Evolutionary conservation across 2,113 vertebrate genomes (phyloP), one percentile per base, ranked within the genome.

Genomic region (Geococcyx californianus): DNA sequence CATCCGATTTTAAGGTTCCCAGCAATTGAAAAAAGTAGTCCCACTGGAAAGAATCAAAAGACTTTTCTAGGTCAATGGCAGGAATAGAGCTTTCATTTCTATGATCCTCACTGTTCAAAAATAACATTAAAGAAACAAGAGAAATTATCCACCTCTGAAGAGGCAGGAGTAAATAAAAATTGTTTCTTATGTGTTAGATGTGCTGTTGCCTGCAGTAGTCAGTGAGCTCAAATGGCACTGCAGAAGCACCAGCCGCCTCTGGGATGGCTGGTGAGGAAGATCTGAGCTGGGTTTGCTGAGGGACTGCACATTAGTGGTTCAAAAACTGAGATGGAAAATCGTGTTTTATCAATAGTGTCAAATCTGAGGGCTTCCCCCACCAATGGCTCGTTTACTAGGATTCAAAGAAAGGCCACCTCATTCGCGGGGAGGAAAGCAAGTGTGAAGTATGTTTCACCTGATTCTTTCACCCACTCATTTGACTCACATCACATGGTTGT

Each of bases 21-120:
- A 84, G 64, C 66, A 82, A 83, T 0, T 82, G 60, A 56, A 91
- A 87, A 84, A 89, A 84, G 31, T 70, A 81, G 85, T 95, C 88
- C 76, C 93, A 40, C 82, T 90, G 75, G 92, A 94, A 95, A 84
- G 85, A 93, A 95, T 81, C 63, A 88, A 93, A 93, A 94, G 56
- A 93, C 73, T 90, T 96, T 96, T 95, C 92, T 96, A 93, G 95
- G 90, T 96, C 94, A 95, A 40, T 38, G 69, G 83, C 76, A 95
- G 83, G 86, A 94, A 89, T 34, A 86, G 44, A 92, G 76, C 69
- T 72, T 94, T 95, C 81, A 33, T 91, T 91, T 91, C 85, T 92
- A 47, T 90, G 79, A 95, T 94, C 51, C 79, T 91, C 42, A 15
- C 2, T 4, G 60, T 87, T 95, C 94, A 81, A 90, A 94, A 92